Evolutionary conservation across 2,888 invertebrate genomes (phyloP).

Genomic region (Quadroppia sp.): DNA sequence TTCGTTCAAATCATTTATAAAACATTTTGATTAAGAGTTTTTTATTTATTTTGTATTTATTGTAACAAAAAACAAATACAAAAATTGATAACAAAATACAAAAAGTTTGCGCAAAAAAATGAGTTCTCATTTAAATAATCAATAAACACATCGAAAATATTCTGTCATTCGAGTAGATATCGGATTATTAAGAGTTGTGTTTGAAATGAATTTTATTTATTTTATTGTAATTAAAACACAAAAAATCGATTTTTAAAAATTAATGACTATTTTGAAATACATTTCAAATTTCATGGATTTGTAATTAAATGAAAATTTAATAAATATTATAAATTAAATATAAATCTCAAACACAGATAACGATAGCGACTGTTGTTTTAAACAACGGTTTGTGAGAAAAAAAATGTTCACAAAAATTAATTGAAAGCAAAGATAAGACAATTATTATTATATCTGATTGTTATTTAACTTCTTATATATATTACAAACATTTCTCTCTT

Average conservation of each 20-base stretch:
- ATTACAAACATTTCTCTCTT: background rate
- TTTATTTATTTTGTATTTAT: too few species aligned
- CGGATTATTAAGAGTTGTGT: too few species aligned
- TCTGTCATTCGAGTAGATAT: too few species aligned
- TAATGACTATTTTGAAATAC: too few species aligned
- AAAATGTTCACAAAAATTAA: background rate
- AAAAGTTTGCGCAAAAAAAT: too few species aligned
- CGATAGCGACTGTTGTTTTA: background rate
- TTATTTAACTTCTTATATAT: background rate
- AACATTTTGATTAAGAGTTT: too few species aligned
- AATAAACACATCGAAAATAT: background rate
- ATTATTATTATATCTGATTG: background rate
- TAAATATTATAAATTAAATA: background rate
- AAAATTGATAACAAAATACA: background rate
- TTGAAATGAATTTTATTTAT: too few species aligned
- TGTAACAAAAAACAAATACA: too few species aligned
- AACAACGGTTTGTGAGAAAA: background rate
- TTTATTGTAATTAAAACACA: too few species aligned
- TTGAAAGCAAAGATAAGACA: background rate
- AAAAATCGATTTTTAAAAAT: too few species aligned
- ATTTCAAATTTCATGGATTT: too few species aligned
- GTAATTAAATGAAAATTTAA: background rate
- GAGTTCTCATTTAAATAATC: background rate
- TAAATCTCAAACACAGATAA: background rate
- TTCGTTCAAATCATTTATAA: too few species aligned